Evolutionary conservation across 2,113 vertebrate genomes (phyloP).

Genomic region (Hyla sarda): DNA sequence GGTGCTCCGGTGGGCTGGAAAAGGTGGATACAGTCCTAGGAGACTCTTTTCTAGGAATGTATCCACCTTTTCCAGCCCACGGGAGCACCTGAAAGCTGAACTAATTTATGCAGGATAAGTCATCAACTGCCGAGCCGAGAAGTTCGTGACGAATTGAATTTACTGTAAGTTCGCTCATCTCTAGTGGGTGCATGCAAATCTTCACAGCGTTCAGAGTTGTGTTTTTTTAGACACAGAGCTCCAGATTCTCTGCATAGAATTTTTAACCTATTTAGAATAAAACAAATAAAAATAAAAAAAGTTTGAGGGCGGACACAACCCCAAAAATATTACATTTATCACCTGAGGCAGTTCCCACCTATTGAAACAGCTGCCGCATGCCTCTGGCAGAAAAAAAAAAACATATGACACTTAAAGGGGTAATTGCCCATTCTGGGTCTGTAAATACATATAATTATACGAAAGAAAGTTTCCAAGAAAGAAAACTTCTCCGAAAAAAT

Average conservation of each 20-base stretch:
- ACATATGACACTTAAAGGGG: neutral
- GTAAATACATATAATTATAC: slow-evolving; percentile 6
- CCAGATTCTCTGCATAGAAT: neutral
- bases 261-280: neutral
- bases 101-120: too few species aligned
- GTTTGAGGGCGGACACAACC: neutral
- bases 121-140: too few species aligned
- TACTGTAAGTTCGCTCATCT: too few species aligned
- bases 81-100: too few species aligned
- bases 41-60: too few species aligned
- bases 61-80: too few species aligned
- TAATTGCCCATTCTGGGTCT: neutral
- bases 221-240: neutral
- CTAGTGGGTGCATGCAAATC: too few species aligned
- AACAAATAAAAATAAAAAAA: neutral
- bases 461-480: neutral
- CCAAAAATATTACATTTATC: neutral
- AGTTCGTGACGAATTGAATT: too few species aligned
- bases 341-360: neutral
- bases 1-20: too few species aligned
- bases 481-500: neutral
- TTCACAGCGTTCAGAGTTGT: too few species aligned
- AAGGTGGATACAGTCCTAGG: too few species aligned
- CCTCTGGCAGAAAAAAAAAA: neutral
- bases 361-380: neutral